Conservation (phyloP, 2,888 invertebrate species). For the Archaeoteleia sp. region DNA sequence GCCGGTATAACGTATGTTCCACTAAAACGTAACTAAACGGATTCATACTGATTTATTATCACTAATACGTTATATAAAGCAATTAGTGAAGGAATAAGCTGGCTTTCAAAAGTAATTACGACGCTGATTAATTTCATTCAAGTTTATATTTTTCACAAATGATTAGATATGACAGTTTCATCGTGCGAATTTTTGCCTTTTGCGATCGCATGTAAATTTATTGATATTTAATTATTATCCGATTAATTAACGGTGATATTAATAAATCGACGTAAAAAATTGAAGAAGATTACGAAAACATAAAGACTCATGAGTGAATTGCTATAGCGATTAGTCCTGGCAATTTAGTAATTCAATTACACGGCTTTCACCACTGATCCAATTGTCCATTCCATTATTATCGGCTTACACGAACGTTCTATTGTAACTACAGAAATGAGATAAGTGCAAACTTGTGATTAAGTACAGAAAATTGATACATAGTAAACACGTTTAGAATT, state of each 20-base stretch:
- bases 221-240: no score
- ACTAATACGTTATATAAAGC: no score
- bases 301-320: not conserved
- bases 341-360: conserved; percentile 8
- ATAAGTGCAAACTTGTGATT: not conserved
- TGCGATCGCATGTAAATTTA: no score
- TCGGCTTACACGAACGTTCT: not conserved
- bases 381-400: not conserved
- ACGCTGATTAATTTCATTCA: no score
- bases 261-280: not conserved
- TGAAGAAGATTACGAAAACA: not conserved
- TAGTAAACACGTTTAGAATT: no score
- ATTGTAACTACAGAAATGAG: not conserved
- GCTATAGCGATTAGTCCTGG: not conserved
- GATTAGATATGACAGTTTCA: no score
- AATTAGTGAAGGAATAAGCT: no score
- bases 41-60: no score
- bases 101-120: no score
- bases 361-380: conserved; percentile 3
- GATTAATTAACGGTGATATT: not conserved
- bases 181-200: no score
- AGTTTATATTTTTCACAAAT: no score
- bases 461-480: not conserved
- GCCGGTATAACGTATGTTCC: not conserved
- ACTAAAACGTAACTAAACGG: no score